Base-by-base conservation (phyloP, 2,888 invertebrate genomes). In the Tineola bisselliella region DNA sequence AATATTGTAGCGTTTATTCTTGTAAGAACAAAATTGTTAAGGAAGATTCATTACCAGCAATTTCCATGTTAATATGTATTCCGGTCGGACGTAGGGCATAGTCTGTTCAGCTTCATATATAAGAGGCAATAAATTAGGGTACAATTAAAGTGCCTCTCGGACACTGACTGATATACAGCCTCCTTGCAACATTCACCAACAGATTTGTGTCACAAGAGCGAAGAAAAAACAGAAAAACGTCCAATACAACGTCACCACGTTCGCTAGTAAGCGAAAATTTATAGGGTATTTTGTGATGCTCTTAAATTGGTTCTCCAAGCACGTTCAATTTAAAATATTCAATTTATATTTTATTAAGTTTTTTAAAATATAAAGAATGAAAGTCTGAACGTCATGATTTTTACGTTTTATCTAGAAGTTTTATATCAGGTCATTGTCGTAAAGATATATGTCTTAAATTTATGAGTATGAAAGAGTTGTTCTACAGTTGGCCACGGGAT, bases 161-260 rank as follows among this genome's bases (percentile, higher is more conserved):
- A 84, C 84, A 70, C 76, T 84, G 84, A 84, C 80, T 82, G 83
- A 84, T 84, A 81, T 84, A 84, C 75, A 75, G 70, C 77, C 79
- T 76, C 69, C 69, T 74, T 73, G 72, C 74, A 74, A 66, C 69
- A 69, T 66, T 70, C 68, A 67, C 69, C 64, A 64, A 69, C 68
- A 72, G 70, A 73, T 76, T 75, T 52, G 60, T 60, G 60, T 44
- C 48, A 13, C 52, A 13, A 44, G 31, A 60, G 25, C n/a, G 18
- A 25, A 54, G 17, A n/a, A 54, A 54, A 54, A 54, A 19, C 52
- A 52, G 52, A 52, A 13, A 52, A 52, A 43, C 12, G 25, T 25
- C 25, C 54, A n/a, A 25, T 25, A 25, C 54, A 54, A 54, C 54
- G 25, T 25, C 54, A 54, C 54, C 48, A 43, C 43, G 43, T 43